These are phyloP conservation scores for Pyrgilauda ruficollis DNA, from an alignment of 2,113 vertebrate genomes.

Conservation along the genomic window DNA sequence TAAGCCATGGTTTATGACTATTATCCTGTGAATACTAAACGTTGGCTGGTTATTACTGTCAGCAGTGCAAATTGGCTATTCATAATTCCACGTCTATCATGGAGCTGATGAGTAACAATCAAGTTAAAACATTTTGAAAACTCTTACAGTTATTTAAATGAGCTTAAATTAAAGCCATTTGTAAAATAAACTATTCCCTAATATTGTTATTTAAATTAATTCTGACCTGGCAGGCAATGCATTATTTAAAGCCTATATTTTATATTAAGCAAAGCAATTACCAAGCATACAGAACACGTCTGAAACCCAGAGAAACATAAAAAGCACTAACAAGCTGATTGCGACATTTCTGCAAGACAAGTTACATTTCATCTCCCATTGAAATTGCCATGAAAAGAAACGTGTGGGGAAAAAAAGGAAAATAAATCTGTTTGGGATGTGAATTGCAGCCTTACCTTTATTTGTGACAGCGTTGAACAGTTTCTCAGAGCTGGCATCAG, in stretches of 20 bases:
- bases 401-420: background rate
- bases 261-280: constrained; percentile 57
- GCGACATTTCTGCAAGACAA: constrained; percentile 33
- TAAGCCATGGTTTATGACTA: constrained; percentile 64
- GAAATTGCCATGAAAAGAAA: constrained; percentile 49
- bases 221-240: constrained; percentile 62
- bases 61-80: constrained; percentile 55
- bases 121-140: constrained; percentile 60
- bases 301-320: constrained; percentile 61
- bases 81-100: constrained; percentile 44
- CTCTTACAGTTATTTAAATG: constrained; percentile 46
- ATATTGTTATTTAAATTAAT: constrained; percentile 68
- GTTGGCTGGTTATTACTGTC: constrained; percentile 48
- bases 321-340: constrained; percentile 64
- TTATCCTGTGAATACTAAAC: constrained; percentile 57
- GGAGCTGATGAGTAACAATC: constrained; percentile 61
- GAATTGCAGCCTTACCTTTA: constrained; percentile 85
- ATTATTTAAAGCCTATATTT: constrained; percentile 66
- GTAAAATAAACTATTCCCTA: constrained; percentile 61
- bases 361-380: constrained; percentile 47
- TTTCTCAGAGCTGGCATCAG: constrained; percentile 94
- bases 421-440: background rate
- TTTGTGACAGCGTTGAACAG: constrained; percentile 91
- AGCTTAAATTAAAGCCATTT: constrained; percentile 67
- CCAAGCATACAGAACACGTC: constrained; percentile 49